Conservation (phyloP, 2,113 vertebrate species). For the Nothoprocta pentlandii region DNA sequence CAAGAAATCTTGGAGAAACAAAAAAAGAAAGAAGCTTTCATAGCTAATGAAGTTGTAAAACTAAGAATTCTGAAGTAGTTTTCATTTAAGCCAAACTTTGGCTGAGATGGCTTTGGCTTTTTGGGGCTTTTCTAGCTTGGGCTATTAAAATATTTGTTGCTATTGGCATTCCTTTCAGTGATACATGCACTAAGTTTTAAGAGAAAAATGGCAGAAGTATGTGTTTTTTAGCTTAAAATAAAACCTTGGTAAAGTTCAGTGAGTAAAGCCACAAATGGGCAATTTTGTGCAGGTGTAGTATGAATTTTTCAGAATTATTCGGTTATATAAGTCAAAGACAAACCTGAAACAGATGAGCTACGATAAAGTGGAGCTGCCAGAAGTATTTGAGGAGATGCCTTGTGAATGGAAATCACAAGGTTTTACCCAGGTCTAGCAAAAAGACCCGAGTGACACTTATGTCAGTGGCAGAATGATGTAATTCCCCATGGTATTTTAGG, state of each 20-base stretch:
- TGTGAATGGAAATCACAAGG: background rate
- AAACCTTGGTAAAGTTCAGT: background rate
- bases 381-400: background rate
- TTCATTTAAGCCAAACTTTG: conserved; percentile 16
- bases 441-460: background rate
- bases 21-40: background rate
- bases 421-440: background rate
- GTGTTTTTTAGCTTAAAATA: background rate
- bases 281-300: background rate
- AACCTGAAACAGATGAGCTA: background rate
- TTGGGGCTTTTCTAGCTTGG: too few relatives aligned
- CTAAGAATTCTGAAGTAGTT: background rate
- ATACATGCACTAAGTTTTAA: background rate
- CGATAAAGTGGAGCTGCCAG: background rate
- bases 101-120: background rate
- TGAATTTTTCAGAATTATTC: background rate
- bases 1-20: background rate
- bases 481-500: background rate
- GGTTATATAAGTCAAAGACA: background rate
- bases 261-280: background rate
- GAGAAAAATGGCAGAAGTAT: background rate
- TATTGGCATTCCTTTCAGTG: background rate
- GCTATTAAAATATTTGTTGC: background rate
- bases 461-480: background rate
- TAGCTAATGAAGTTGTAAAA: background rate